A percentile compares a stretch with the other conserved stretches of the same genome.
Evolutionary conservation across 1,140 invertebrate genomes (phyloP).

Genomic region (Globodera rostochiensis): DNA sequence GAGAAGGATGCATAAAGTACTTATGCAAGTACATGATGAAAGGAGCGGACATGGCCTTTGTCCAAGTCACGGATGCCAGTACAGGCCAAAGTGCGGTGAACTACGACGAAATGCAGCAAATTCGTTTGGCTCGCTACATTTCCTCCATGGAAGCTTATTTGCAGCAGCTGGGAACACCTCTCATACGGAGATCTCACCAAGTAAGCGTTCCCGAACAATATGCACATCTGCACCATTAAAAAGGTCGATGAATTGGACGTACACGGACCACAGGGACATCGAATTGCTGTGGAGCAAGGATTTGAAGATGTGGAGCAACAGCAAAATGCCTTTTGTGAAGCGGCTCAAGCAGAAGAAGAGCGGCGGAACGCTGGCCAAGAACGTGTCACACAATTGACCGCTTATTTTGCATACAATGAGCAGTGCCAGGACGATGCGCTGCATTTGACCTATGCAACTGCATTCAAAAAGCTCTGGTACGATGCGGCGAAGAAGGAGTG

Average conservation of each 20-base stretch:
- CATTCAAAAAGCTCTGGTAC: background rate
- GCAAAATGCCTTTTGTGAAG: background rate
- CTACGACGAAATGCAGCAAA: background rate
- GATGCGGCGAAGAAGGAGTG: background rate
- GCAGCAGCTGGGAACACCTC: background rate
- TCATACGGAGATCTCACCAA: background rate
- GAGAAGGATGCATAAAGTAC: too few relatives aligned
- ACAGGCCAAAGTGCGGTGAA: too few relatives aligned
- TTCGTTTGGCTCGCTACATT: background rate
- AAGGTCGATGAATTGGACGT: constrained; percentile 12
- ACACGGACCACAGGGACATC: background rate
- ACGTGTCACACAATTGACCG: background rate
- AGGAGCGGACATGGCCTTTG: too few relatives aligned
- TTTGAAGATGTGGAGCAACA: background rate
- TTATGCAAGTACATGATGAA: too few relatives aligned
- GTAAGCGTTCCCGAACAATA: too few relatives aligned
- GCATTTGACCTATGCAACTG: background rate
- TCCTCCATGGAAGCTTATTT: constrained; percentile 10
- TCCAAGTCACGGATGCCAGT: background rate
- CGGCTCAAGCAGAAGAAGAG: background rate
- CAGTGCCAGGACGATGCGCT: background rate
- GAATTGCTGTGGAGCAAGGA: background rate
- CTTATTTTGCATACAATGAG: background rate
- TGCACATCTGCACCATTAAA: too few relatives aligned
- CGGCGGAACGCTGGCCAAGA: background rate